Evolutionary conservation across 2,797 vertebrate species (phyloP).

Genomic region (Hippopotamyrus pictus): DNA sequence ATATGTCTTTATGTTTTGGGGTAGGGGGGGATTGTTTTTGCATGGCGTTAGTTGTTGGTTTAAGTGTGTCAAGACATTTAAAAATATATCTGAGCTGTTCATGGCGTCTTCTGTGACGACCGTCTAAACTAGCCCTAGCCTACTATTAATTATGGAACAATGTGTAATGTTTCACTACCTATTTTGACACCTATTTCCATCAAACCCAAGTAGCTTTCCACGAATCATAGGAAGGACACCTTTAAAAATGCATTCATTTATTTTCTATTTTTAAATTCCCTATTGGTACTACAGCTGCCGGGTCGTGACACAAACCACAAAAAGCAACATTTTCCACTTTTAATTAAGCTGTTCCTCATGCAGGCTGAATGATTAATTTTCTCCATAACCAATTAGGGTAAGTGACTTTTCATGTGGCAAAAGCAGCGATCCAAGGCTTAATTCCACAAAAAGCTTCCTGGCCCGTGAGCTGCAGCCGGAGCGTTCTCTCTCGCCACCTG

Average conservation of each 20-base stretch:
- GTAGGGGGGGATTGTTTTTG: background rate
- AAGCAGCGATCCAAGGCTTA: background rate
- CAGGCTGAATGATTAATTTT: background rate
- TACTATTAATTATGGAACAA: background rate
- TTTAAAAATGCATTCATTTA: background rate
- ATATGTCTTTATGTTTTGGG: background rate
- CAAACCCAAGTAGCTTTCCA: background rate
- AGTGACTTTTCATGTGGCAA: background rate
- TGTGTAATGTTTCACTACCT: background rate
- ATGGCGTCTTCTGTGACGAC: background rate
- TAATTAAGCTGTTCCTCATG: background rate
- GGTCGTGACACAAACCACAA: background rate
- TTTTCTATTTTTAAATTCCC: background rate
- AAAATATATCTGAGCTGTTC: background rate
- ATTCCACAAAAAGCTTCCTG: background rate
- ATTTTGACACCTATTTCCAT: background rate
- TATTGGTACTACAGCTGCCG: background rate
- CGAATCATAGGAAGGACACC: background rate
- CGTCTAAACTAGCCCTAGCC: background rate
- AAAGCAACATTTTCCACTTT: background rate
- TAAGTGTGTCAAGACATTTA: background rate
- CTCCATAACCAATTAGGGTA: background rate
- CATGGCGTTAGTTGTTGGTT: background rate
- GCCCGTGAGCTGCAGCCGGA: background rate
- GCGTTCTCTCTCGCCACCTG: background rate